Evolutionary conservation across 2,113 vertebrate species (phyloP), one percentile per base, ranked within the genome.

Genomic region (Neodon shergylaensis): DNA sequence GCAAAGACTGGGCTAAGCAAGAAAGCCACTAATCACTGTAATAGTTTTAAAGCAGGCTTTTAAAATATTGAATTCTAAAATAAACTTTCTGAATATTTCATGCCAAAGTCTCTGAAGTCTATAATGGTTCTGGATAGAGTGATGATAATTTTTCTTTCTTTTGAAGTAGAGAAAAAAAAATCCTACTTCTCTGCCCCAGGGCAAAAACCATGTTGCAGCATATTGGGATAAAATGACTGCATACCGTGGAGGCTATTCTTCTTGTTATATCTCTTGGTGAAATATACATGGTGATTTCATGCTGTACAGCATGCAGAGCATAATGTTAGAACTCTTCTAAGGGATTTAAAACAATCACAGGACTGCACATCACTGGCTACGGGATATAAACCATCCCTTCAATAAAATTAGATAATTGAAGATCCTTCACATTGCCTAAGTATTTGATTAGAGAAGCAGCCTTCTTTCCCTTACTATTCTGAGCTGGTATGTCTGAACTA

Each of bases 321-420:
- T 36, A 93, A 63, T 91, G 97, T 95, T 97, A 95, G 97, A 96
- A 98, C 91, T 98, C 97, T 97, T 98, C 90, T 96, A 88, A 97
- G 97, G 98, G 98, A 96, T 98, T 96, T 97, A 88, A 95, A 96
- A 97, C 97, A 98, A 98, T 98, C 97, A 97, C 96, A 84, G 82
- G 82, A 97, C 97, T 87, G 97, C 90, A 98, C 96, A 82, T 95
- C 97, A 94, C 97, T 98, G 95, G 97, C 97, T 97, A 92, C 24
- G 86, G 97, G 97, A 90, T 92, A 98, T 95, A 98, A 98, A 98
- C 98, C 98, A 97, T 92, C 82, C 85, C 96, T 97, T 96, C 97
- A 96, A 98, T 96, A 98, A 97, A 98, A 98, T 98, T 98, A 98
- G 93, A 88, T 98, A 97, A 98, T 86, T 98, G 98, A 98, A 98